Evolutionary conservation across 2,113 vertebrate species (phyloP).

Genomic region (Poecile atricapillus): DNA sequence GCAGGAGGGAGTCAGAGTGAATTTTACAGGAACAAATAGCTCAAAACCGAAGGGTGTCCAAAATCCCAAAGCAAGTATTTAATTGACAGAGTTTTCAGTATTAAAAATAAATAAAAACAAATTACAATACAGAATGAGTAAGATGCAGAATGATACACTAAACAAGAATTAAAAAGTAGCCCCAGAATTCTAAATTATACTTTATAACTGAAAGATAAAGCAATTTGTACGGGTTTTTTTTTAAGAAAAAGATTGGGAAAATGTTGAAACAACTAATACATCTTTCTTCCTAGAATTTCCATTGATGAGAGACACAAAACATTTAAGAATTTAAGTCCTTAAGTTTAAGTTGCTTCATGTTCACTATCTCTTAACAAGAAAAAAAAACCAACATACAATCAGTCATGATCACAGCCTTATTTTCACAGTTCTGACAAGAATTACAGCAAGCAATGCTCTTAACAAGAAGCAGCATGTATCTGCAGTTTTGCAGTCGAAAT

Average conservation of each 20-base stretch:
- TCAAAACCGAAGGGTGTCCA: not conserved
- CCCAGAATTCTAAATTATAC: not conserved
- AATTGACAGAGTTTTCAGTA: not conserved
- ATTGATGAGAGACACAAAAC: not conserved
- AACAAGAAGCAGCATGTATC: not conserved
- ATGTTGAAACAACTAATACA: not conserved
- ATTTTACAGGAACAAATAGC: not conserved
- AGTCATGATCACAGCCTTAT: not conserved
- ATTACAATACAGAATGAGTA: not conserved
- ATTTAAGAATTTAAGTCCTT: not conserved
- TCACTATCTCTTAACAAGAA: not conserved
- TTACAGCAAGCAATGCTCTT: not conserved
- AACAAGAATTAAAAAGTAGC: not conserved
- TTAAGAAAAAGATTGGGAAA: not conserved
- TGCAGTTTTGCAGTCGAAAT: not conserved
- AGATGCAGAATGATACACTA: not conserved
- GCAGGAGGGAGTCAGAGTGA: not conserved
- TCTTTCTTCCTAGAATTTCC: not conserved
- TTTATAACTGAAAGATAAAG: not conserved
- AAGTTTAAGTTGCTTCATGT: not conserved
- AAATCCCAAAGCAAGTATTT: not conserved
- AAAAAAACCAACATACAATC: not conserved
- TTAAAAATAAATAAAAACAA: not conserved
- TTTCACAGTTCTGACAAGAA: not conserved
- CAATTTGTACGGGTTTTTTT: not conserved